phyloP scores from a whole-genome alignment of 2,888 invertebrate species.

The Clanis bilineata region DNA sequence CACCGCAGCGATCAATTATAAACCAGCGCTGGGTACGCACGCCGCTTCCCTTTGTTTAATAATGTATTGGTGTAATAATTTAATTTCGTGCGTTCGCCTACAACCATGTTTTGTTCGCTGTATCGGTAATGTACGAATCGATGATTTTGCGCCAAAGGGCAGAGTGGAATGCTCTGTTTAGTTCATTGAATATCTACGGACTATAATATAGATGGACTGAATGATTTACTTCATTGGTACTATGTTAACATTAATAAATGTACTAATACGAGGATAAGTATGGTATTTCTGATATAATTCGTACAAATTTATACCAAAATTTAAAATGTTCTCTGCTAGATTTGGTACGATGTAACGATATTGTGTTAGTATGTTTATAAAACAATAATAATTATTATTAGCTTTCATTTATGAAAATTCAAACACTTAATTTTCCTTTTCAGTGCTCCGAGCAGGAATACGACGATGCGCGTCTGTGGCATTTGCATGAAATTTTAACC shows the following conservation, averaged over 20 bases:
- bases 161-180: background rate
- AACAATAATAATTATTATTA: too few species aligned
- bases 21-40: constrained; percentile 63
- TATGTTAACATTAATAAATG: too few species aligned
- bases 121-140: constrained; percentile 9
- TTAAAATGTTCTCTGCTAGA: too few species aligned
- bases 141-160: constrained; percentile 18
- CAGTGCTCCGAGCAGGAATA: too few species aligned
- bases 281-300: too few species aligned
- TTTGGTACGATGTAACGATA: background rate
- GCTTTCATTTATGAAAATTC: too few species aligned
- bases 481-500: too few species aligned
- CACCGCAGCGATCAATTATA: constrained; percentile 77
- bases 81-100: constrained; percentile 38
- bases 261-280: too few species aligned
- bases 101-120: constrained; percentile 1
- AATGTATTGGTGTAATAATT: constrained; percentile 57
- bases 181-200: background rate
- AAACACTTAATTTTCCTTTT: too few species aligned
- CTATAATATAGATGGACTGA: background rate
- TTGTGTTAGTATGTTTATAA: too few species aligned
- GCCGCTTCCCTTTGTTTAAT: constrained; percentile 47
- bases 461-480: too few species aligned
- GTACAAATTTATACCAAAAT: too few species aligned
- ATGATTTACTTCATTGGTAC: background rate